Base-by-base conservation (phyloP, 2,797 vertebrate genomes). In the Hydrophis major region DNA sequence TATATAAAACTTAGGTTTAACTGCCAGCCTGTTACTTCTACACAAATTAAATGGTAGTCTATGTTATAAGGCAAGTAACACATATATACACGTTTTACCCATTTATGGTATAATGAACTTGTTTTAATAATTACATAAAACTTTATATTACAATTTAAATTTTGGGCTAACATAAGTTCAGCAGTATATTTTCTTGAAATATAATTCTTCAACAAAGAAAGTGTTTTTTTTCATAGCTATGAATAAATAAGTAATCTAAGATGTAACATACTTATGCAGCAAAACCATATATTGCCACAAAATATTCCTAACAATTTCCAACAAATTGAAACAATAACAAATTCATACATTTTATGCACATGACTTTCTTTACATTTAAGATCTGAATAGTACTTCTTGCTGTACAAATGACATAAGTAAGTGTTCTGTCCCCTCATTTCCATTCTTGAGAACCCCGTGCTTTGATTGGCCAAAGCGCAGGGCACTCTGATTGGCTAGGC, bases 301-400 rank as follows among this genome's bases (percentile, higher is more conserved):
- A 97, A 96, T 94, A 94, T 94, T 94, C 96, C 96, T 69, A 69
- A 69, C 28, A 69, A 90, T 96, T 97, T 97, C 93, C 6, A 97
- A 96, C 97, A 97, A 94, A 94, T 97, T 97, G 95, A 83, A 97
- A 96, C 95, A 94, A 92, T 22, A 91, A 94, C 95, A 95, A 96
- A 96, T 97, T 97, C 95, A 94, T 96, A 95, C 97, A 96, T 97
- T 96, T 96, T 97, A 97, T 94, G 96, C 95, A 97, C 97, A 95
- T 93, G 92, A 95, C 96, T 98, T 97, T 97, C 97, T 98, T 97
- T 97, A 96, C 87, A 93, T 97, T 97, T 97, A 97, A 97, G 96
- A 95, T 97, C 96, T 97, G 97, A 96, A 96, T 97, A 97, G 96
- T 97, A 94, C 97, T 97, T 96, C 93, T 97, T 97, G 96, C 96